phyloP scores from a whole-genome alignment of 2,113 vertebrate species.

The Dicerorhinus sumatrensis region DNA sequence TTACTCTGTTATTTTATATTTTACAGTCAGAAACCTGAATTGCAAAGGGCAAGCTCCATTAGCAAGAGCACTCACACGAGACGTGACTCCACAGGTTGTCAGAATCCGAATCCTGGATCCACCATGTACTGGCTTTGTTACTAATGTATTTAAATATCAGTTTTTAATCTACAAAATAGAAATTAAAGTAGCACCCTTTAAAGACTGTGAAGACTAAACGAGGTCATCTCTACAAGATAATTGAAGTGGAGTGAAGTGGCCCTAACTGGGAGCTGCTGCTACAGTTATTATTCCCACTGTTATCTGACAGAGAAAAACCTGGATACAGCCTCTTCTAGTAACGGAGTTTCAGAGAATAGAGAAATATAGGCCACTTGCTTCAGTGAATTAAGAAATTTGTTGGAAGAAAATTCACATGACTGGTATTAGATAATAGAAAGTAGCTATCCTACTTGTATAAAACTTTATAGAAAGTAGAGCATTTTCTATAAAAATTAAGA shows the following conservation, averaged over 20 bases:
- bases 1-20: not conserved
- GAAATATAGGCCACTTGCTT: not conserved
- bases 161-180: not conserved
- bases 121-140: not conserved
- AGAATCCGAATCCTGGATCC: not conserved
- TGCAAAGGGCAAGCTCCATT: not conserved
- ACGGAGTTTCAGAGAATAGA: not conserved
- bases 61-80: not conserved
- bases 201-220: not conserved
- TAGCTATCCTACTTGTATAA: not conserved
- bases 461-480: not conserved
- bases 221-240: not conserved
- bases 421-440: not conserved
- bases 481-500: slow-evolving; percentile 12
- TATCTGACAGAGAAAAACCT: not conserved
- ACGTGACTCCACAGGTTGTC: not conserved
- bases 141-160: not conserved
- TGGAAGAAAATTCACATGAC: not conserved
- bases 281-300: not conserved
- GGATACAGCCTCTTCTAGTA: not conserved
- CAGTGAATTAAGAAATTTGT: slow-evolving; percentile 9
- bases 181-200: not conserved
- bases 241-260: not conserved
- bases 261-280: not conserved
- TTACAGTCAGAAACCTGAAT: not conserved